A percentile compares a stretch with the other conserved stretches of the same genome.
phyloP scores from a whole-genome alignment of 2,113 vertebrate genomes.

The Hippocampus zosterae region DNA sequence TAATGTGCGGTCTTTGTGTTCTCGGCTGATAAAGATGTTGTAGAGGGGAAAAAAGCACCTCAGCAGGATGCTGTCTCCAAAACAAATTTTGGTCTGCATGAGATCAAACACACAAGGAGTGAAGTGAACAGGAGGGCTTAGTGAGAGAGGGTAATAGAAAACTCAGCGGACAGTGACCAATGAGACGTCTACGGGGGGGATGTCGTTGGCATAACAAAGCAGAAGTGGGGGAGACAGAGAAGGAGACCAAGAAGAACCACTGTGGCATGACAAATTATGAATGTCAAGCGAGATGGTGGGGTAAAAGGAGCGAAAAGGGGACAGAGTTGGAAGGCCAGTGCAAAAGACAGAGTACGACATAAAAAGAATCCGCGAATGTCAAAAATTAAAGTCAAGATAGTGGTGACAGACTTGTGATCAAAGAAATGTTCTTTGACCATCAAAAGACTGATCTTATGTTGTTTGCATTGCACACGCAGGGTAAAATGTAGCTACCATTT shows the following conservation, averaged over 20 bases:
- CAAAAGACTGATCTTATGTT: conserved; percentile 11
- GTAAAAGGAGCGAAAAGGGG: conserved; percentile 3
- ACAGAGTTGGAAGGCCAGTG: conserved; percentile 12
- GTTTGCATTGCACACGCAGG: background rate
- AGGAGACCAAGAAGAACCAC: conserved; percentile 32
- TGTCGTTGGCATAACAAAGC: conserved; percentile 57
- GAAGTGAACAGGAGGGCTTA: conserved; percentile 6
- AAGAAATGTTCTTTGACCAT: conserved; percentile 25
- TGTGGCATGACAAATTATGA: conserved; percentile 43
- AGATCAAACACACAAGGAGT: conserved; percentile 42
- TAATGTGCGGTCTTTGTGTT: conserved; percentile 18
- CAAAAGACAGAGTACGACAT: background rate
- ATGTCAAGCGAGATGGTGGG: conserved; percentile 19
- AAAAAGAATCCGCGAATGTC: conserved; percentile 33
- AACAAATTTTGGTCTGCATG: conserved; percentile 50
- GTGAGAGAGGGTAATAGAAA: conserved; percentile 47
- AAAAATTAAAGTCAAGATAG: conserved; percentile 23
- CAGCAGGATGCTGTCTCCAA: conserved; percentile 14
- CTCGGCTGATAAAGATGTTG: conserved; percentile 36
- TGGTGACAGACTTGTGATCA: conserved; percentile 35
- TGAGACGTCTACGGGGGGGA: conserved; percentile 44
- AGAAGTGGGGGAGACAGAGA: conserved; percentile 29
- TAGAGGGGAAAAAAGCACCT: conserved; percentile 34
- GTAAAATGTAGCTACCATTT: background rate
- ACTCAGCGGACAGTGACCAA: conserved; percentile 61